These are phyloP conservation scores for Montifringilla adamsi DNA, from an alignment of 2,113 vertebrate species.

Conservation along the genomic window DNA sequence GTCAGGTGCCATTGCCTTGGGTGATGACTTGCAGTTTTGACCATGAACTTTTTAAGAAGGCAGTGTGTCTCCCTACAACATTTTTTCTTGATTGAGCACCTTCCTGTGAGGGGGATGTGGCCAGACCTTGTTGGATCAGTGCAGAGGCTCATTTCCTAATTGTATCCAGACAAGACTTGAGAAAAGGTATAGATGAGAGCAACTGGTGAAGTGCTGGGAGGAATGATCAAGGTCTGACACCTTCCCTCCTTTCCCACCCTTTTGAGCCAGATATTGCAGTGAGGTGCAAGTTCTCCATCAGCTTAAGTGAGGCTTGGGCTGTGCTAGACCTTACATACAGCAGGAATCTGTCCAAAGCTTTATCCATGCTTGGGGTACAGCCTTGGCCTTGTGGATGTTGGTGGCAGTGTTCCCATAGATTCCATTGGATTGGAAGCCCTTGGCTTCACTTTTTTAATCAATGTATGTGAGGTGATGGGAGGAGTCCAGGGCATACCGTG, in stretches of 20 bases:
- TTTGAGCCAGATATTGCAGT: neutral
- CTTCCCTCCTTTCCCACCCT: neutral
- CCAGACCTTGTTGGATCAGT: neutral
- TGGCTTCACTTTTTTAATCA: neutral
- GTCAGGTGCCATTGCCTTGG: neutral
- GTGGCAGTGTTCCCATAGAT: neutral
- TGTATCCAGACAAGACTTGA: neutral
- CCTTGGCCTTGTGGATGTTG: neutral
- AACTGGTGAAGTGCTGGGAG: neutral
- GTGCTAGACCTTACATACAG: neutral
- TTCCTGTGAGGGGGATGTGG: neutral
- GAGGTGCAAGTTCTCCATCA: neutral
- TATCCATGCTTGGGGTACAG: neutral
- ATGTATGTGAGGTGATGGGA: neutral
- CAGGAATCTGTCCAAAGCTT: neutral
- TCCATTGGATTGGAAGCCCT: neutral
- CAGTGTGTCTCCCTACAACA: neutral
- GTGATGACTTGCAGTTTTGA: neutral
- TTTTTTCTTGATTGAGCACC: neutral
- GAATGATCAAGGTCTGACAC: neutral
- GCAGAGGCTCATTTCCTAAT: neutral
- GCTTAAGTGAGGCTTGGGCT: neutral
- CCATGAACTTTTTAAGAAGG: neutral
- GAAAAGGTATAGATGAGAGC: neutral
- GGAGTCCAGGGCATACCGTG: neutral